phyloP scores from a whole-genome alignment of 1,140 invertebrate species.

The Sipha flava region DNA sequence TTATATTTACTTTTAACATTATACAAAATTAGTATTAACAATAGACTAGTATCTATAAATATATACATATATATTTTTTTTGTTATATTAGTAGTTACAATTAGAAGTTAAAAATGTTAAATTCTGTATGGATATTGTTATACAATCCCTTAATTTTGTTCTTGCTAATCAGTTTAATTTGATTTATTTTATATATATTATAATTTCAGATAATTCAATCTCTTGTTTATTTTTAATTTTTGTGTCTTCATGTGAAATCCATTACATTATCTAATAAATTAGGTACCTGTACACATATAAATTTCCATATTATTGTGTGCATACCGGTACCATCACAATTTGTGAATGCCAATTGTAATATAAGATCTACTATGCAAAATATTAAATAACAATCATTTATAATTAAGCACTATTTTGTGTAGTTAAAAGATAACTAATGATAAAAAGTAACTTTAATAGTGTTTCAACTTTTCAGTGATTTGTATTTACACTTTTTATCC shows the following conservation, averaged over 20 bases:
- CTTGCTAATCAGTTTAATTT: no score
- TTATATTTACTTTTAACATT: neutral
- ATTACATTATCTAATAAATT: neutral
- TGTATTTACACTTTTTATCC: no score
- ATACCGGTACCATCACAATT: no score
- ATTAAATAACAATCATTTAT: no score
- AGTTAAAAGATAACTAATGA: no score
- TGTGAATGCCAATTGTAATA: no score
- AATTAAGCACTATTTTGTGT: no score
- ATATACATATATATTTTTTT: neutral
- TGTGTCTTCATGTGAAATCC: neutral
- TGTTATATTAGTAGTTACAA: neutral
- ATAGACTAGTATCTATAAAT: neutral
- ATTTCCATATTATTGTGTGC: no score
- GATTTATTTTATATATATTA: neutral
- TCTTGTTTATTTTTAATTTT: neutral
- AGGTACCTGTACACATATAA: neutral
- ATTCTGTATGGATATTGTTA: neutral
- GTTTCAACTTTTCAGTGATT: no score
- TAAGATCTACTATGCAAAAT: no score
- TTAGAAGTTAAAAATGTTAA: neutral
- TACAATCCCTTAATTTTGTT: neutral
- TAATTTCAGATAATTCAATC: neutral
- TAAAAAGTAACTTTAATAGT: no score
- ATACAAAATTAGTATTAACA: neutral